Evolutionary conservation across 2,113 vertebrate genomes (phyloP), one percentile per base, ranked within the genome.

Genomic region (Rissa tridactyla): DNA sequence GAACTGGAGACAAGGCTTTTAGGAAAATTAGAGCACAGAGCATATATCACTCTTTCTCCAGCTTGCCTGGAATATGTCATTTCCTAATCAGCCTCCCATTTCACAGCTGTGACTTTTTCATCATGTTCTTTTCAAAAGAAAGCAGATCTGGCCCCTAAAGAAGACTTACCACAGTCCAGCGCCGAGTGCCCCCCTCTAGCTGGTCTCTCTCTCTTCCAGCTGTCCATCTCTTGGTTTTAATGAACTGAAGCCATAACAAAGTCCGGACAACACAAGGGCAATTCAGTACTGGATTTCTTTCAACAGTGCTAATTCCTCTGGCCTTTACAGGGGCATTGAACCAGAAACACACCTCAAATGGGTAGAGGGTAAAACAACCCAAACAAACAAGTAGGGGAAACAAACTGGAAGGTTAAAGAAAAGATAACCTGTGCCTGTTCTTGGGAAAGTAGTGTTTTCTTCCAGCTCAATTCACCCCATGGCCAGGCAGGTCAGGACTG

Each of bases 351-450:
- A 97, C 82, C 95, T 97, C 94, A 96, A 91, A 97, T 97, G 96
- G 92, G 96, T 84, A 98, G 97, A 97, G 95, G 96, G 97, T 98
- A 97, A 98, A 97, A 97, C 91, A 97, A 97, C 92, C 64, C 96
- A 96, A 98, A 98, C 97, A 98, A 98, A 98, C 97, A 98, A 98
- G 97, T 66, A 95, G 73, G 94, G 85, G 86, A 98, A 98, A 98
- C 93, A 98, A 98, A 97, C 96, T 89, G 62, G 81, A 70, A 98
- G 96, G 96, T 94, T 96, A 95, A 96, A 96, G 75, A 79, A 95
- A 96, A 97, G 96, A 98, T 97, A 97, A 96, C 82, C 77, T 86
- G 52, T 60, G 88, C 71, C 73, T 76, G 72, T 94, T 90, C 92
- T 42, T 90, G 92, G 96, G 96, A 98, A 96, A 71, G 65, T 83